Conservation (phyloP, 2,113 vertebrate genomes). For the Axis porcinus region DNA sequence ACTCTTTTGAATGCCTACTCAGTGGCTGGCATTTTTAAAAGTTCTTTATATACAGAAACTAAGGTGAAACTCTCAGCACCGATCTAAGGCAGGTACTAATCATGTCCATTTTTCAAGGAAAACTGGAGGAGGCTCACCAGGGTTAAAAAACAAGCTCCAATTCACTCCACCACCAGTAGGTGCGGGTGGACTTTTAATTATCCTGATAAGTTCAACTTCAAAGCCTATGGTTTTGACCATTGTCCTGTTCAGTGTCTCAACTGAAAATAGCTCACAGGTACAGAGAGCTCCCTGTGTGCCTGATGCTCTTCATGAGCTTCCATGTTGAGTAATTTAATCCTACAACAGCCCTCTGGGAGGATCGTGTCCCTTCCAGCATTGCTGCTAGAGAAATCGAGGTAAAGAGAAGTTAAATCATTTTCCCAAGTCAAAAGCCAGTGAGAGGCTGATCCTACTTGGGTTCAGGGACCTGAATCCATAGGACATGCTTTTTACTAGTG, state of each 20-base stretch:
- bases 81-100: not conserved
- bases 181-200: not conserved
- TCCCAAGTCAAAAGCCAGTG: not conserved
- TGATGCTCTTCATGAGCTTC: not conserved
- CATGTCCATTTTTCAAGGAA: not conserved
- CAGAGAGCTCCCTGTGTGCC: not conserved
- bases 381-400: not conserved
- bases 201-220: not conserved
- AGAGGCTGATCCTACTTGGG: not conserved
- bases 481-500: not conserved
- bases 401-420: not conserved
- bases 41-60: not conserved
- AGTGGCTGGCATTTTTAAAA: not conserved
- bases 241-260: not conserved
- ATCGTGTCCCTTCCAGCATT: not conserved
- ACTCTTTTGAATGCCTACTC: not conserved
- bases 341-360: not conserved
- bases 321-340: not conserved
- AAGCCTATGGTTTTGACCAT: not conserved
- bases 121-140: not conserved
- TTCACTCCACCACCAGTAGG: not conserved
- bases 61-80: not conserved
- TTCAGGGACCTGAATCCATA: not conserved
- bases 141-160: not conserved
- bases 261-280: not conserved